These are phyloP conservation scores for Ataeniobius toweri DNA, from an alignment of 2,797 vertebrate genomes.

Conservation along the genomic window DNA sequence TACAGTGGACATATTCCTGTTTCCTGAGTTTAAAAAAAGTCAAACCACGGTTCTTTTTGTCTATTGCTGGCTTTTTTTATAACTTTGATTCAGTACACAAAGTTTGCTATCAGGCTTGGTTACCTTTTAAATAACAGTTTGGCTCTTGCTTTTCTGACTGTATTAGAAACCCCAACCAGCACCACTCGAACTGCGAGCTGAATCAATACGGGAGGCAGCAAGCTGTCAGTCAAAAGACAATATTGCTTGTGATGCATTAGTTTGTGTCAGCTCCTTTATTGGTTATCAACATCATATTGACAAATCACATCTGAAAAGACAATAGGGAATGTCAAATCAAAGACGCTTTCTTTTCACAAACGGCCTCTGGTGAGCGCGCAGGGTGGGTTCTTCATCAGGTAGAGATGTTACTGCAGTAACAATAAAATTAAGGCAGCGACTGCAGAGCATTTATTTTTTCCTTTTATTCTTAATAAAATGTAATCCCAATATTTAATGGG, in stretches of 20 bases:
- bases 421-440: constrained; percentile 22
- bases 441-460: constrained; percentile 28
- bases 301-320: constrained; percentile 66
- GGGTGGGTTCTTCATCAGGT: constrained; percentile 16
- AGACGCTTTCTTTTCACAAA: constrained; percentile 35
- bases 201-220: constrained; percentile 65
- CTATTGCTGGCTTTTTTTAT: constrained; percentile 8
- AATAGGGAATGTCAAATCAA: constrained; percentile 63
- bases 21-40: constrained; percentile 17
- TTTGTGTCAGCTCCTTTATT: constrained; percentile 60
- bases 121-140: constrained; percentile 29
- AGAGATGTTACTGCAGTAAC: neutral
- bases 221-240: constrained; percentile 69
- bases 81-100: neutral
- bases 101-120: constrained; percentile 18
- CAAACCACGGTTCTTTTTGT: constrained; percentile 14
- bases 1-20: constrained; percentile 22
- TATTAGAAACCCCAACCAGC: constrained; percentile 31
- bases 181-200: constrained; percentile 42
- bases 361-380: neutral
- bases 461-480: constrained; percentile 42
- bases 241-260: constrained; percentile 63
- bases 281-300: constrained; percentile 71
- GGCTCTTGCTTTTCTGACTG: constrained; percentile 37
- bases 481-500: constrained; percentile 59